phyloP scores from a whole-genome alignment of 2,113 vertebrate genomes.

The Chaetodon auriga region DNA sequence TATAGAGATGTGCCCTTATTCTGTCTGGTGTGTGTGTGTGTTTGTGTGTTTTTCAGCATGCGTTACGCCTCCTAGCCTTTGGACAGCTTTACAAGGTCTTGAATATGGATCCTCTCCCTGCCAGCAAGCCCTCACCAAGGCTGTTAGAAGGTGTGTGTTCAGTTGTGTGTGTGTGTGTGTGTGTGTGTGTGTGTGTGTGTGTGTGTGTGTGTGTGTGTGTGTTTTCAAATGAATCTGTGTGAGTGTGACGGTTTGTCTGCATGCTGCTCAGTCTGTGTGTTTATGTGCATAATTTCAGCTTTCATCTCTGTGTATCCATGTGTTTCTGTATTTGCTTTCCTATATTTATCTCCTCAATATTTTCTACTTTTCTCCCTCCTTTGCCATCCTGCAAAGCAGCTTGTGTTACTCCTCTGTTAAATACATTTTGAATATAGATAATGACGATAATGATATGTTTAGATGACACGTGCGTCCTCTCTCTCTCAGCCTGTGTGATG shows the following conservation, averaged over 20 bases:
- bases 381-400: not conserved
- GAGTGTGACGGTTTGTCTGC: not conserved
- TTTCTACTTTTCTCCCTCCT: not conserved
- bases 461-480: not conserved
- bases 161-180: slow-evolving; percentile 8
- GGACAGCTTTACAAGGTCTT: slow-evolving; percentile 80
- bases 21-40: slow-evolving; percentile 32
- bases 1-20: slow-evolving; percentile 25
- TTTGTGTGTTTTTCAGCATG: slow-evolving; percentile 69
- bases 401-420: not conserved
- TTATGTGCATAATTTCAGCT: not conserved
- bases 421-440: not conserved
- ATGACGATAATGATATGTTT: not conserved
- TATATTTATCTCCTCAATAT: not conserved
- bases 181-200: too few relatives aligned
- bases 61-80: slow-evolving; percentile 78
- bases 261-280: not conserved
- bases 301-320: not conserved
- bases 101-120: slow-evolving; percentile 77
- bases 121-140: slow-evolving; percentile 54
- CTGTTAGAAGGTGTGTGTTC: slow-evolving; percentile 64
- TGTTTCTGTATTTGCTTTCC: not conserved
- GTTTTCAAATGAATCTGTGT: not conserved
- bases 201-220: not conserved
- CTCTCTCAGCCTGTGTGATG: not conserved